Percentiles rank a stretch among this genome's conserved stretches.
These are phyloP conservation scores for Callipepla californica DNA, from an alignment of 2,113 vertebrate genomes.

Conservation along the genomic window DNA sequence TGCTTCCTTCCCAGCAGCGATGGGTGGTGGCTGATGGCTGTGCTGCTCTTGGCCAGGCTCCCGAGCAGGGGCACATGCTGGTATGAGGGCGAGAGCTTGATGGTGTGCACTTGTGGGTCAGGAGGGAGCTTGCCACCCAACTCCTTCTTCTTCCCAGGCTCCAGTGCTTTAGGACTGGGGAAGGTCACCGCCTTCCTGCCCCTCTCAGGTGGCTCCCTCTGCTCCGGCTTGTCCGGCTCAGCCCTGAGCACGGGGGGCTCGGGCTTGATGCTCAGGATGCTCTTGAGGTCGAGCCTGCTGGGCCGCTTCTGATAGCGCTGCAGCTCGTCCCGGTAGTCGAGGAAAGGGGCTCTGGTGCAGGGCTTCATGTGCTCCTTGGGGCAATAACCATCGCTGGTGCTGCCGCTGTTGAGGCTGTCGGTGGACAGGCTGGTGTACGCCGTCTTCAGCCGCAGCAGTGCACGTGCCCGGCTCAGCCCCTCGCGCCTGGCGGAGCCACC, in stretches of 20 bases:
- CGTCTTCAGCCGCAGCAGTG: conserved; percentile 87
- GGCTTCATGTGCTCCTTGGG: conserved; percentile 87
- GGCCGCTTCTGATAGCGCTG: conserved; percentile 83
- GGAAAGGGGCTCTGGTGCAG: conserved; percentile 74
- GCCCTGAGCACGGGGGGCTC: background rate
- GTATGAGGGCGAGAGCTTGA: conserved; percentile 94
- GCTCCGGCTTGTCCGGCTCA: background rate
- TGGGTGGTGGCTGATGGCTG: background rate
- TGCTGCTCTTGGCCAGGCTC: conserved; percentile 72
- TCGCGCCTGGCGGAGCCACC: conserved; percentile 81
- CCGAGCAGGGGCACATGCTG: conserved; percentile 89
- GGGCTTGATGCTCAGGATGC: conserved; percentile 71
- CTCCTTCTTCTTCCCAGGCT: conserved; percentile 38
- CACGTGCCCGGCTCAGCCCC: conserved; percentile 81
- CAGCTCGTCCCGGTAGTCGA: conserved; percentile 68
- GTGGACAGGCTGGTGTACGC: conserved; percentile 90
- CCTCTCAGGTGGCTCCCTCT: conserved; percentile 10
- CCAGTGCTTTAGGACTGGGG: conserved; percentile 57
- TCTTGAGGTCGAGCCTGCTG: conserved; percentile 89
- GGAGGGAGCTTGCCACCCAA: conserved; percentile 70
- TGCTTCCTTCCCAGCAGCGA: conserved; percentile 76
- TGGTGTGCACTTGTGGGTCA: conserved; percentile 86
- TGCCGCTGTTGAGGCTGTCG: conserved; percentile 94
- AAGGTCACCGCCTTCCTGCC: conserved; percentile 66
- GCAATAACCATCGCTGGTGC: conserved; percentile 91